Evolutionary conservation across 1,140 invertebrate genomes (phyloP), one percentile per base, ranked within the genome.

Genomic region (Anastrepha obliqua): DNA sequence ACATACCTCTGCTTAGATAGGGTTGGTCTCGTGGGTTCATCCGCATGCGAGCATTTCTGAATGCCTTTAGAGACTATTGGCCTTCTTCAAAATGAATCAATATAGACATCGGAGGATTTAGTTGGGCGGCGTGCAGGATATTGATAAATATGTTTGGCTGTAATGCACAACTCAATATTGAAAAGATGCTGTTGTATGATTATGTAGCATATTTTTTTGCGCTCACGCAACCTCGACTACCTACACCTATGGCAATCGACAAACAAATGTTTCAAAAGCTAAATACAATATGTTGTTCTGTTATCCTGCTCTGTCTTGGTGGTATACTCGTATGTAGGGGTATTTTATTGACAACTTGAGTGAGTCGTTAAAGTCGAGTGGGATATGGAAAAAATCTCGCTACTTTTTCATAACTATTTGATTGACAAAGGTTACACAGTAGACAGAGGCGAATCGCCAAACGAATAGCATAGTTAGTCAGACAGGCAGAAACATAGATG

Each of bases 341-440:
- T 20, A 8, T 70, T 81, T 81, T 81, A 81, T 81, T 81, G 74
- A 81, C 74, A 81, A 81, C 74, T 81, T 81, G 74, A 81, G 74
- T 81, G 74, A 81, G 74, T 81, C 74, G 74, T 11, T 81, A n/a
- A 13, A 81, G 7, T 20, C 3, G n/a, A 11, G 9, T 47, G 47
- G 74, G 74, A 17, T 44, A n/a, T 81, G 17, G 0, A 55, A 81
- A 81, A 47, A 81, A 29, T 29, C 8, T 9, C 9, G 44, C 47
- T 29, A 13, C n/a, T 81, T 20, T 81, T 55, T 20, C 74, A 81
- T 55, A 81, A 81, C 74, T 81, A 81, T 81, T 81, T 81, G 74
- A 20, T 58, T 81, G 47, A 81, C 47, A 81, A 17, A 58, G 47
- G 47, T 81, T 55, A n/a, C 7, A 47, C 15, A 42, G 3, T 62